Evolutionary conservation across 2,888 invertebrate species (phyloP), one percentile per base, ranked within the genome.

Genomic region (Rhaphigaster nebulosa): DNA sequence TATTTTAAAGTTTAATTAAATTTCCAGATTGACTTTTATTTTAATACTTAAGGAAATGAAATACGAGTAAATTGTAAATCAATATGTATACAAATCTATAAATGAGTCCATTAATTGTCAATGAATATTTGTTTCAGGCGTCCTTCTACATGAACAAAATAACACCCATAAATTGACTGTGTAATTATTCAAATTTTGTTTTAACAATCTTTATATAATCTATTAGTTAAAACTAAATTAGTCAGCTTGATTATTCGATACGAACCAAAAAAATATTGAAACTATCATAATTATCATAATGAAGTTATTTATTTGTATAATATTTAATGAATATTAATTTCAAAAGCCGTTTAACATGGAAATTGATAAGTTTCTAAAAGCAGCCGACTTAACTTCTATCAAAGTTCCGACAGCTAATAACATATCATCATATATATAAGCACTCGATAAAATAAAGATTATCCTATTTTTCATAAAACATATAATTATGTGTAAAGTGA

Each of bases 401-500:
- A 38, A 76, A 76, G 23, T 76, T 6, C 20, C 70, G 20, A 38
- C 18, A 1, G 34, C 23, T 76, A 76, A 76, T 76, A 38, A 76
- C 70, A 76, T 38, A 34, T 2, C 38, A 76, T 76, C 70, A 38
- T 23, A 29, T 29, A 29, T 15, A 65, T 65, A 65, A 60, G 60
- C 26, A 29, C 20, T 29, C 34, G 34, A 76, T 76, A 23, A 76
- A 76, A 38, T 20, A 1, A 20, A 76, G 20, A 38, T 38, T 76
- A 76, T 76, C 70, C 70, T 0, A 34, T 38, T 76, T 76, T 76
- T 65, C 65, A 38, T 23, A 23, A 76, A 76, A 76, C 34, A 23
- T 76, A 38, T 76, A 76, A 76, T 76, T 76, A 76, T 76, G 70
- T 76, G 70, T 76, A 76, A 76, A 38, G 34, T 23, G 38, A 76